Conservation (phyloP, 2,888 invertebrate species). For the Syrista parreyssii region DNA sequence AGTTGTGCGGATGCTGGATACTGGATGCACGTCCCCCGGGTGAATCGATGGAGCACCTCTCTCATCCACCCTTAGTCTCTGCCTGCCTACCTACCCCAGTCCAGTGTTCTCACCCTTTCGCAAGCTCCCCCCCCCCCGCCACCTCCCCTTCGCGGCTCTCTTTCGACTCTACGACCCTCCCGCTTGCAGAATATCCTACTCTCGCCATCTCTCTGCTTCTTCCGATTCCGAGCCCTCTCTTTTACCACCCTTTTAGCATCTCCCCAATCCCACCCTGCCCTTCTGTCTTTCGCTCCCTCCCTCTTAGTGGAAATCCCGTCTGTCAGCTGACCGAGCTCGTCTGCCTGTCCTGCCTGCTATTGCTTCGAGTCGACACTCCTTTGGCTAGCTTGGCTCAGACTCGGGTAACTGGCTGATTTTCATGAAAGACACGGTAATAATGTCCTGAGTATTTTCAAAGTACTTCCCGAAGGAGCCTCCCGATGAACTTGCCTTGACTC, state of each 20-base stretch:
- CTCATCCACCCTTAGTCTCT: constrained; percentile 32
- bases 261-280: background rate
- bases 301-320: constrained; percentile 13
- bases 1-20: constrained; percentile 41
- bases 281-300: background rate
- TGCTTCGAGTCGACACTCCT: background rate
- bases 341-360: background rate
- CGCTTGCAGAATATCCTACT: too few species aligned
- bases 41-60: constrained; percentile 59
- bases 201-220: too few species aligned
- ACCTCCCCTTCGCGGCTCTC: background rate
- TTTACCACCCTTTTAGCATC: background rate
- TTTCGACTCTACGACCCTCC: background rate
- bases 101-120: constrained; percentile 25
- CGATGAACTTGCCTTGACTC: too few species aligned
- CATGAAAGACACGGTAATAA: constrained; percentile 1
- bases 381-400: background rate
- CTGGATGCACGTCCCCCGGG: constrained; percentile 57
- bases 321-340: constrained; percentile 23
- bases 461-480: too few species aligned
- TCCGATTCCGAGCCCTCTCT: background rate
- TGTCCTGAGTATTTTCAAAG: background rate
- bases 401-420: background rate
- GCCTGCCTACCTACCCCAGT: constrained; percentile 33
- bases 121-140: background rate